A percentile compares a stretch with the other conserved stretches of the same genome.
Conservation (phyloP, 1,140 invertebrate species). For the Apocrypta bakeri region DNA sequence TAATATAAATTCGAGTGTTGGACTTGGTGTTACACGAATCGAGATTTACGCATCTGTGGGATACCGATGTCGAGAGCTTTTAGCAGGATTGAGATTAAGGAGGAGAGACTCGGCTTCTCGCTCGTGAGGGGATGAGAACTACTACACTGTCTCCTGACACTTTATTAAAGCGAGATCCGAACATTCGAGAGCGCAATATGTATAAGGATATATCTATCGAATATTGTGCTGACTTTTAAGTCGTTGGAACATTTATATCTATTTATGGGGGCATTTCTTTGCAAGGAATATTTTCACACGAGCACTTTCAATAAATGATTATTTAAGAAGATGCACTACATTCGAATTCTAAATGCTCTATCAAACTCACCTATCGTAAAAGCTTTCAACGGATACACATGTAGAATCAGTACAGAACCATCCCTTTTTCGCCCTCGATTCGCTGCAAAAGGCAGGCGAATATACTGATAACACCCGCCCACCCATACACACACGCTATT, state of each 20-base stretch:
- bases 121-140: background rate
- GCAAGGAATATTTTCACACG: too few relatives aligned
- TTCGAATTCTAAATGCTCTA: too few relatives aligned
- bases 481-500: too few relatives aligned
- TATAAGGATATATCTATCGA: too few relatives aligned
- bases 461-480: background rate
- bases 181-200: too few relatives aligned
- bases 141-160: background rate
- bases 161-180: background rate
- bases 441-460: background rate
- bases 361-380: too few relatives aligned
- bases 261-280: too few relatives aligned
- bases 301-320: too few relatives aligned
- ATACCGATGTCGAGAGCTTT: background rate
- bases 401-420: background rate
- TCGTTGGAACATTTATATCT: too few relatives aligned
- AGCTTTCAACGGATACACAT: background rate
- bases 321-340: too few relatives aligned
- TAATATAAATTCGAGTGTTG: background rate
- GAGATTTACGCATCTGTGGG: background rate
- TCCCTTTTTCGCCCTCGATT: background rate
- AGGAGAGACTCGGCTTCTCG: background rate
- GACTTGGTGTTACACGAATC: background rate
- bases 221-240: too few relatives aligned
- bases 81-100: constrained; percentile 14